A percentile compares a stretch with the other conserved stretches of the same genome.
phyloP scores from a whole-genome alignment of 2,113 vertebrate species.

The Lagenorhynchus albirostris region DNA sequence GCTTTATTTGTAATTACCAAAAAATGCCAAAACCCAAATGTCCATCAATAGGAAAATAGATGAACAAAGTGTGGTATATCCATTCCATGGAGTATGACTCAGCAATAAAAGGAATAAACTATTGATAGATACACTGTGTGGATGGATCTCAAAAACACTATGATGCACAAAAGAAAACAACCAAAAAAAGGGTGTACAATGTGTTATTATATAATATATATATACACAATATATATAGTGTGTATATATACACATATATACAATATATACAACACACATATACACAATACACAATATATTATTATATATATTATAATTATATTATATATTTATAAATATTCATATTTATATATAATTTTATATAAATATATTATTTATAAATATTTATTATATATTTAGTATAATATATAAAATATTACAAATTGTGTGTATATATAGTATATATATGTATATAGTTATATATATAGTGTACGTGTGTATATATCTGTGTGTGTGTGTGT shows the following conservation, averaged over 20 bases:
- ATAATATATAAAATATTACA: too few species aligned
- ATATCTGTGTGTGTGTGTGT: too few species aligned
- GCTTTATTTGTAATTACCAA: background rate
- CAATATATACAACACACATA: background rate
- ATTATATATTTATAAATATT: too few species aligned
- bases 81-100: background rate
- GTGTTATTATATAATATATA: background rate
- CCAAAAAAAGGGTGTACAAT: background rate
- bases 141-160: background rate
- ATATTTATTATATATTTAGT: too few species aligned
- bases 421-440: too few species aligned
- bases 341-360: too few species aligned
- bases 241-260: background rate
- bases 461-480: too few species aligned
- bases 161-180: background rate
- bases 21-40: background rate
- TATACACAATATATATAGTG: too few species aligned
- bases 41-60: background rate
- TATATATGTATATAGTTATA: too few species aligned
- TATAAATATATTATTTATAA: too few species aligned
- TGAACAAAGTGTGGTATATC: background rate
- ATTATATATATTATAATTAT: too few species aligned
- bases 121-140: background rate
- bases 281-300: too few species aligned
- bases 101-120: background rate